Percentiles rank a stretch among this genome's conserved stretches.
phyloP scores from a whole-genome alignment of 2,888 invertebrate species.

The Agrochola circellaris region DNA sequence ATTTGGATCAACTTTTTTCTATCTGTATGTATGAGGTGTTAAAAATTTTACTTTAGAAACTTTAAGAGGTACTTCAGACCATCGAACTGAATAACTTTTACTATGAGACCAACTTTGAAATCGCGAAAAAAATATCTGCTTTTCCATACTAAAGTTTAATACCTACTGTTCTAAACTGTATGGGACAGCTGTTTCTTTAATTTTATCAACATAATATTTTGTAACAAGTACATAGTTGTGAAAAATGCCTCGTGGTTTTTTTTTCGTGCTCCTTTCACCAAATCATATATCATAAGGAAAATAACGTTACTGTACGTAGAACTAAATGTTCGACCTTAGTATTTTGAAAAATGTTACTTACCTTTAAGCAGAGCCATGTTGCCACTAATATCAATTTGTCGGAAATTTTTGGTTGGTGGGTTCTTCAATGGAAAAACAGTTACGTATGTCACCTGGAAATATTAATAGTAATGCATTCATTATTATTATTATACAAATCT shows the following conservation, averaged over 20 bases:
- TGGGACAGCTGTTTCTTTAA: too few species aligned
- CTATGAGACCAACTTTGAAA: too few species aligned
- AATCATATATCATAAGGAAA: neutral
- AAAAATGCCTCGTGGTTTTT: neutral
- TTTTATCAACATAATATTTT: neutral
- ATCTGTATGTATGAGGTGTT: too few species aligned
- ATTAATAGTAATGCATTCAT: neutral
- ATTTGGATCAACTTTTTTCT: neutral
- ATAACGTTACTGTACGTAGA: neutral
- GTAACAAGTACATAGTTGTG: neutral
- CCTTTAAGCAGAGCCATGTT: constrained; percentile 39
- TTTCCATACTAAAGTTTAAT: too few species aligned
- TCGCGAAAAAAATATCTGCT: too few species aligned
- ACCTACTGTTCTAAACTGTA: too few species aligned
- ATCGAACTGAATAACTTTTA: too few species aligned
- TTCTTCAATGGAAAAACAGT: constrained; percentile 67
- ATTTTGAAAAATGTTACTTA: neutral
- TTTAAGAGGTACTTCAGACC: too few species aligned
- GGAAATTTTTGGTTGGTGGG: constrained; percentile 59
- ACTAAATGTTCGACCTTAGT: neutral
- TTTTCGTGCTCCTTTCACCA: neutral
- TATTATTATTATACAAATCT: neutral
- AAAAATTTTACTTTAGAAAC: too few species aligned
- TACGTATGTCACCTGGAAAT: constrained; percentile 60
- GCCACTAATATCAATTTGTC: constrained; percentile 67